phyloP scores from a whole-genome alignment of 1,140 invertebrate species.

The Drosophila punjabiensis region DNA sequence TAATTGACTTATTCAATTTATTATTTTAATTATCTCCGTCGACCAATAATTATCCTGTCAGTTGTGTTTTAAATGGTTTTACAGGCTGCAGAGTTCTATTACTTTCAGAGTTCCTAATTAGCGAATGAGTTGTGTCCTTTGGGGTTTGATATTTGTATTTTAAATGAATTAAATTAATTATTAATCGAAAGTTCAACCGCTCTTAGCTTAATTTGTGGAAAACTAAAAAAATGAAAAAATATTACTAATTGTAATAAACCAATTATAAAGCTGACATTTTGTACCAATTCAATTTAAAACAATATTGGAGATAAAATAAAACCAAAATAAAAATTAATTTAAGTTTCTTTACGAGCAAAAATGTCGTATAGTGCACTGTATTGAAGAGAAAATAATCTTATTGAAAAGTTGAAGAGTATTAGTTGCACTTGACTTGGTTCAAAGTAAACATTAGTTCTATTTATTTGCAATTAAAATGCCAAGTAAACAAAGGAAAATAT shows the following conservation, averaged over 20 bases:
- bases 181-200: not conserved
- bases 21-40: conserved; percentile 31
- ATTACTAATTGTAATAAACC: too few relatives aligned
- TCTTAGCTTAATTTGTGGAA: not conserved
- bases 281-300: not conserved
- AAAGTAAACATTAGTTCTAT: not conserved
- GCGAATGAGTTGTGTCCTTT: not conserved
- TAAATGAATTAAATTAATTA: not conserved
- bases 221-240: not conserved
- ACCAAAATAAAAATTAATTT: not conserved
- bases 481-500: not conserved
- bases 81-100: not conserved
- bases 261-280: not conserved
- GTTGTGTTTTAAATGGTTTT: not conserved
- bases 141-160: not conserved
- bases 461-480: not conserved
- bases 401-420: not conserved
- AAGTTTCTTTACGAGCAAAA: not conserved
- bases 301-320: not conserved
- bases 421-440: not conserved
- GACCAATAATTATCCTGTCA: conserved; percentile 21
- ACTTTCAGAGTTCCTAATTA: conserved; percentile 21
- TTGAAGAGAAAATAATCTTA: not conserved
- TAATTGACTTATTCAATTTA: conserved; percentile 27
- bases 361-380: not conserved